Evolutionary conservation across 2,113 vertebrate species (phyloP), one percentile per base, ranked within the genome.

Genomic region (Grammatotria lemairii): DNA sequence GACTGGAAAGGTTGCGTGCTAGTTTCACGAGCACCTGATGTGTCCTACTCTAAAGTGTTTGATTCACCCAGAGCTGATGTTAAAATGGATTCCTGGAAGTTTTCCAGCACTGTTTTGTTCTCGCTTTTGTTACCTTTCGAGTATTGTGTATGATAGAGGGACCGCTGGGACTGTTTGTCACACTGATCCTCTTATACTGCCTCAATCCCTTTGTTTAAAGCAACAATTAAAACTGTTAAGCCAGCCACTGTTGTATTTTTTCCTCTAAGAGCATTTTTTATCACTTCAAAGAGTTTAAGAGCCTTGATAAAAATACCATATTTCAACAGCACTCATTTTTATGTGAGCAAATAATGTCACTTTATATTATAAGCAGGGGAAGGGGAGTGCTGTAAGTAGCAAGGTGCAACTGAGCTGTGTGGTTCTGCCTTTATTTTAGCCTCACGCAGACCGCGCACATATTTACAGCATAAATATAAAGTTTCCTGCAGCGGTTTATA

Each of bases 191-290:
- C 94, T 93, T 89, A 91, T n/a, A 82, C 49, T 35, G 85, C 81
- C 91, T 91, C 87, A 47, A 58, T 94, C 82, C 86, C 83, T 93
- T 93, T 95, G 91, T 95, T 93, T 92, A 87, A 93, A 89, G 90
- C 91, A 92, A 95, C 93, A 95, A 94, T 93, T 95, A 94, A 93
- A 95, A 94, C 87, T 78, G 85, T 94, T 92, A 94, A 94, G 89
- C 93, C 88, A 81, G 23, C 14, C 40, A 84, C 85, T 88, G 89
- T 86, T 89, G 78, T 91, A 4, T 92, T 82, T 89, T 87, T 54
- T 51, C 63, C 83, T 81, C 65, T 55, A 86, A 90, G 68, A 91
- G 88, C 88, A 51, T 60, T 91, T 93, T 90, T 90, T 88, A 88
- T 93, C 87, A 88, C 87, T 92, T 95, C 84, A 90, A 91, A 94